Percentiles rank a stretch among this genome's conserved stretches.
These are phyloP conservation scores for Parasteatoda lunata DNA, from an alignment of 2,888 invertebrate genomes.

Conservation along the genomic window DNA sequence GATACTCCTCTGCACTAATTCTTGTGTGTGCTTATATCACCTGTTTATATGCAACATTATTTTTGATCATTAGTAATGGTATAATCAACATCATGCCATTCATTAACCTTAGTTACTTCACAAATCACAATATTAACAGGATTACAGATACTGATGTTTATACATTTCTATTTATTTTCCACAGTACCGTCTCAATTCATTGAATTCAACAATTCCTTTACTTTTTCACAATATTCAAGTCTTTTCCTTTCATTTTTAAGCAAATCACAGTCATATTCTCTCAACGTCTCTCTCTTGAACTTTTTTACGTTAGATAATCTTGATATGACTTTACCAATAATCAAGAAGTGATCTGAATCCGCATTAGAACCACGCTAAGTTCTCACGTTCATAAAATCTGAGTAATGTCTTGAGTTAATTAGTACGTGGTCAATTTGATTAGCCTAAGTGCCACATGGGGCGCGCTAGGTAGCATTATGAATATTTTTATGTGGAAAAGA, in stretches of 20 bases:
- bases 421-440: not conserved
- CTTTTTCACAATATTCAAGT: not conserved
- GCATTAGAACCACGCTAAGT: not conserved
- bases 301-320: not conserved
- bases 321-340: not conserved
- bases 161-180: not conserved
- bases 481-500: constrained; percentile 8
- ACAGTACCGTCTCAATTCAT: not conserved
- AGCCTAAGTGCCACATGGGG: not conserved
- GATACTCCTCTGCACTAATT: not conserved
- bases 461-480: not conserved
- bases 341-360: not conserved
- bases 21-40: not conserved
- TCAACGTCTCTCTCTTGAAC: not conserved
- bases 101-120: not conserved
- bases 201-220: not conserved
- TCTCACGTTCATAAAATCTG: not conserved
- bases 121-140: not conserved
- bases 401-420: not conserved
- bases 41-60: not conserved
- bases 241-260: not conserved
- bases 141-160: not conserved
- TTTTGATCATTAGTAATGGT: not conserved
- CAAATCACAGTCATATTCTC: not conserved
- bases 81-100: not conserved